phyloP scores from a whole-genome alignment of 37 sponge, comb jelly and placozoan genomes.

The Cladorhizidae sp. region DNA sequence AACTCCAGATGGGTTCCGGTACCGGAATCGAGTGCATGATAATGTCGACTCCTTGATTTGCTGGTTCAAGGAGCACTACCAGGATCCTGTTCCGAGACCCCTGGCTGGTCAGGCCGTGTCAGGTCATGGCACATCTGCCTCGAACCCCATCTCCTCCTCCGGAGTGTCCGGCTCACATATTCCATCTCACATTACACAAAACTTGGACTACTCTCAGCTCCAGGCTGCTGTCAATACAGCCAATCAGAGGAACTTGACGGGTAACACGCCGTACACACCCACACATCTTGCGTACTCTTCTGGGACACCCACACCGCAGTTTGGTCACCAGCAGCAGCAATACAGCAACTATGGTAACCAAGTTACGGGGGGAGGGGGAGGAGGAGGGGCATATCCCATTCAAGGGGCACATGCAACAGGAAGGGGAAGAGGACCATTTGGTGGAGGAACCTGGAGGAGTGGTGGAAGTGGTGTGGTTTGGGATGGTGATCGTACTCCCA shows the following conservation, averaged over 20 bases:
- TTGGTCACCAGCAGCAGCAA: not conserved
- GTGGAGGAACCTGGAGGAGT: not conserved
- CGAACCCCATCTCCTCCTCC: not conserved
- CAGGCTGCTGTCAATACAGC: conserved; percentile 30
- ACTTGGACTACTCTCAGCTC: conserved; percentile 12
- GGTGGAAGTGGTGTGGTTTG: not conserved
- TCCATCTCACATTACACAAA: conserved; percentile 20
- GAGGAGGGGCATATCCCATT: not conserved
- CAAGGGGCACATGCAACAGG: not conserved
- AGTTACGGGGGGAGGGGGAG: not conserved
- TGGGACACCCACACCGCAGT: conserved; percentile 18
- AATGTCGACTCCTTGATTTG: conserved; percentile 65
- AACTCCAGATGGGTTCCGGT: conserved; percentile 84
- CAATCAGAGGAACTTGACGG: not conserved
- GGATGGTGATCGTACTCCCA: conserved; percentile 4
- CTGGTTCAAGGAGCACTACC: conserved; percentile 93
- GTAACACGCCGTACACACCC: conserved; percentile 21
- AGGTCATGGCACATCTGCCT: not conserved
- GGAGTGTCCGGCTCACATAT: not conserved
- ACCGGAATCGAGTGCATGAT: conserved; percentile 59
- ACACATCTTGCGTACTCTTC: conserved; percentile 17
- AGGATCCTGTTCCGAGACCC: conserved; percentile 61
- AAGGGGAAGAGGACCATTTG: not conserved
- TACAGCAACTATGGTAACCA: not conserved
- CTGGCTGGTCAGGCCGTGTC: not conserved